Evolutionary conservation across 2,888 invertebrate genomes (phyloP).

Genomic region (Aradus depressus): DNA sequence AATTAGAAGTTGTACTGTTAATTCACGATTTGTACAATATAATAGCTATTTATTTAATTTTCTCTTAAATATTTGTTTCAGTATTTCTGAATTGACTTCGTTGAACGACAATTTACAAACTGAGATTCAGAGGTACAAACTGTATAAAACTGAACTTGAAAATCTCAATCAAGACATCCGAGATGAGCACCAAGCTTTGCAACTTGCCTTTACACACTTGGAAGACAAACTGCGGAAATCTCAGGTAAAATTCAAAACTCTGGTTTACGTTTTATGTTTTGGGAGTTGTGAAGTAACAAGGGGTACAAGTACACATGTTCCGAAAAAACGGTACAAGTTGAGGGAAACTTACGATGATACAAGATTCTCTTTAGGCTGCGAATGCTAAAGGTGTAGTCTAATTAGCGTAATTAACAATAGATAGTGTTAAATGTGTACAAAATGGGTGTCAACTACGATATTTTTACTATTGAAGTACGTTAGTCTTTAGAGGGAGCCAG

Average conservation of each 20-base stretch:
- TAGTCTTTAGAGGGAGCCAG: no score
- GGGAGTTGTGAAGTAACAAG: not conserved
- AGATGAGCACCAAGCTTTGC: slow-evolving; percentile 91
- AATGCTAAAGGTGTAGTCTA: no score
- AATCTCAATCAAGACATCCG: slow-evolving; percentile 75
- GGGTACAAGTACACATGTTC: not conserved
- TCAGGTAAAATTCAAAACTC: slow-evolving; percentile 44
- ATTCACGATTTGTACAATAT: no score
- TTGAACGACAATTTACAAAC: slow-evolving; percentile 54
- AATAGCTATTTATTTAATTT: not conserved
- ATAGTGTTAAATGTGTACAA: no score
- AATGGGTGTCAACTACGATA: no score
- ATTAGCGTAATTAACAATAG: no score
- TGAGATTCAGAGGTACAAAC: slow-evolving; percentile 61
- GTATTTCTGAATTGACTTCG: slow-evolving; percentile 56
- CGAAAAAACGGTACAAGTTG: no score
- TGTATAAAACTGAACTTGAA: slow-evolving; percentile 63
- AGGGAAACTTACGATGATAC: no score
- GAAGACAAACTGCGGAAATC: slow-evolving; percentile 79
- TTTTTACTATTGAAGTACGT: no score
- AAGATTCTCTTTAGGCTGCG: no score
- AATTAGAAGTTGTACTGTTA: no score
- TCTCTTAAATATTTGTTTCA: slow-evolving; percentile 35
- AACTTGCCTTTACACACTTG: slow-evolving; percentile 76
- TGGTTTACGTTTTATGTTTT: not conserved